Evolutionary conservation across 2,797 vertebrate species (phyloP), one percentile per base, ranked within the genome.

Genomic region (Todus mexicanus): DNA sequence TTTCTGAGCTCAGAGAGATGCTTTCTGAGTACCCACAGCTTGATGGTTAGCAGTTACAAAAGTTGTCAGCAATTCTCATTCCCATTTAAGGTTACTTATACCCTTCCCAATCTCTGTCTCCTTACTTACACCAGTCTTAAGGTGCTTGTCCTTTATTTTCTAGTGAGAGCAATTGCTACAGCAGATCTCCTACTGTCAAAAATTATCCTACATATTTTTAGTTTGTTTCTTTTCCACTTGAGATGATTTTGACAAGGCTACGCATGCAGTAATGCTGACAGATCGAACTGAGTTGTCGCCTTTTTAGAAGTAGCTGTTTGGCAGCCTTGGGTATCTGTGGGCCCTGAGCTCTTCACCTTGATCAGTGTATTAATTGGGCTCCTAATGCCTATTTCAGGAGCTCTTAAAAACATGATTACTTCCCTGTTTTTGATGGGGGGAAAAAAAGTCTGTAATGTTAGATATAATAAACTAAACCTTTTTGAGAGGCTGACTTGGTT

Each of bases 231-330:
- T 65, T 69, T 71, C 11, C 35, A 47, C 0, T 12, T 57, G 38
- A 73, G 31, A 25, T n/a, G 23, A 42, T 53, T 73, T 77, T 63
- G 50, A 45, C 29, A 63, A 50, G 50, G 21, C 19, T 31, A 3
- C 8, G 7, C 1, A 0, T 70, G 23, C 1, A 0, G 23, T 70
- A 53, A 43, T 48, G 12, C 15, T 54, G 35, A 27, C 40, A 54
- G 57, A 54, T 33, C 0, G 0, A 84, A 50, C 31, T 54, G n/a
- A 38, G 26, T 53, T 2, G 0, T 69, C 21, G 26, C 37, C 14
- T 35, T 47, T 45, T 56, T 38, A 73, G 38, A 64, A 56, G 27
- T 10, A 43, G n/a, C 35, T 70, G 18, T 69, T 88, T 70, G 38
- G 13, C 29, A 63, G 37, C 33, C 31, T 51, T 84, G 54, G 12